phyloP scores from a whole-genome alignment of 2,113 vertebrate species.

The Cyprinodon tularosa region DNA sequence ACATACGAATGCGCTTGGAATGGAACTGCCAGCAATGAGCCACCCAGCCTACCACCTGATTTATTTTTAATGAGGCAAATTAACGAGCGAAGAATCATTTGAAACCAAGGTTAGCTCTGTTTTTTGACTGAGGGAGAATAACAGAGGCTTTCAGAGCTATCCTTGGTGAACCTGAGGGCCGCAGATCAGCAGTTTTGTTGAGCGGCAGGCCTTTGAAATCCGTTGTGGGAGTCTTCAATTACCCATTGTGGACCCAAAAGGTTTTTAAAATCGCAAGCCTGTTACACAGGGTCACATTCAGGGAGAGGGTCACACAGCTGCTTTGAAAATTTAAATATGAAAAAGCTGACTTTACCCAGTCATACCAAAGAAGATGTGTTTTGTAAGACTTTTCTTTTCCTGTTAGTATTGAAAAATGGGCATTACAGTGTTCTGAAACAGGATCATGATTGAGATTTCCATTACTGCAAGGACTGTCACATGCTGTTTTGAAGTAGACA shows the following conservation, averaged over 20 bases:
- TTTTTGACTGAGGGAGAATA: constrained; percentile 58
- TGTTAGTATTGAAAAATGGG: constrained; percentile 1
- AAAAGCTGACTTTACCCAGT: not conserved
- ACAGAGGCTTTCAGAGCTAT: constrained; percentile 58
- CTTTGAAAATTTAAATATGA: not conserved
- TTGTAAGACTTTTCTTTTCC: not conserved
- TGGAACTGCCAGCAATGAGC: constrained; percentile 18
- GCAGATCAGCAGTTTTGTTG: constrained; percentile 58
- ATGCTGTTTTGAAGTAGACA: constrained; percentile 62
- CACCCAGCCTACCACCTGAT: no score
- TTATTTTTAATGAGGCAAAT: constrained; percentile 28
- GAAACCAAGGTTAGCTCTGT: constrained; percentile 37
- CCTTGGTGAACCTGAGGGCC: constrained; percentile 52
- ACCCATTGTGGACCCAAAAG: constrained; percentile 33
- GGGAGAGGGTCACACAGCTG: not conserved
- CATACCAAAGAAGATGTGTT: not conserved
- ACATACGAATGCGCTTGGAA: not conserved
- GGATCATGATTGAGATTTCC: constrained; percentile 35
- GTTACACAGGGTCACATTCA: constrained; percentile 27
- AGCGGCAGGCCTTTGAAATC: constrained; percentile 67
- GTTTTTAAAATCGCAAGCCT: constrained; percentile 27
- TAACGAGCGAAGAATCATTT: constrained; percentile 6
- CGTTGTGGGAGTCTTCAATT: constrained; percentile 44
- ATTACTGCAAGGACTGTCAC: constrained; percentile 63
- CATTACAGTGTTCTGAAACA: constrained; percentile 2